Evolutionary conservation across 2,797 vertebrate species (phyloP).

Genomic region (Odontamblyopus lacepedii): DNA sequence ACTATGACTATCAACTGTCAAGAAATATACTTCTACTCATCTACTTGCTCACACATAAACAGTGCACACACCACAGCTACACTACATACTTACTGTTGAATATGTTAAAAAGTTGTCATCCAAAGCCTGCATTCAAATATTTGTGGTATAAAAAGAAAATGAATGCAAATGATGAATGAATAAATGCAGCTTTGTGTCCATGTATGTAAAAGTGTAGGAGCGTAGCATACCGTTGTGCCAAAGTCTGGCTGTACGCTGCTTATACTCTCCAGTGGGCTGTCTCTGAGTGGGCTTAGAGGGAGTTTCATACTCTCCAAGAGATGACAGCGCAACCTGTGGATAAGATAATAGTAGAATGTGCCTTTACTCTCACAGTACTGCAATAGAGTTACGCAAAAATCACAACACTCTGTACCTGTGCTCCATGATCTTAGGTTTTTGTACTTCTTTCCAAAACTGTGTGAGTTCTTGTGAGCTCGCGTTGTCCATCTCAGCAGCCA

Average conservation of each 20-base stretch:
- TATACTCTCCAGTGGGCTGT: slow-evolving; percentile 64
- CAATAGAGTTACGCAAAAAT: background rate
- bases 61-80: background rate
- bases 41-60: background rate
- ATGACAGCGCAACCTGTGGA: slow-evolving; percentile 89
- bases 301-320: slow-evolving; percentile 84
- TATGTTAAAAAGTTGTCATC: slow-evolving; percentile 21
- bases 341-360: background rate
- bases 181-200: background rate
- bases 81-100: slow-evolving; percentile 11
- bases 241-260: slow-evolving; percentile 83
- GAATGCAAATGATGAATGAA: background rate
- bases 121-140: slow-evolving; percentile 14
- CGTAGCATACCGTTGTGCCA: slow-evolving; percentile 76
- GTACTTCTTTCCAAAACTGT: slow-evolving; percentile 95
- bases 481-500: slow-evolving; percentile 94
- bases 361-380: background rate
- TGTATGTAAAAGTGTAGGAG: background rate
- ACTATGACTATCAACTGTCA: background rate
- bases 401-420: slow-evolving; percentile 80
- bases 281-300: slow-evolving; percentile 72
- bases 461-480: slow-evolving; percentile 81
- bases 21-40: background rate
- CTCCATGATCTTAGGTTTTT: slow-evolving; percentile 88
- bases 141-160: slow-evolving; percentile 14